Percentiles rank a stretch among this genome's conserved stretches.
phyloP scores from a whole-genome alignment of 2,113 vertebrate species.

The Anolis sagrei region DNA sequence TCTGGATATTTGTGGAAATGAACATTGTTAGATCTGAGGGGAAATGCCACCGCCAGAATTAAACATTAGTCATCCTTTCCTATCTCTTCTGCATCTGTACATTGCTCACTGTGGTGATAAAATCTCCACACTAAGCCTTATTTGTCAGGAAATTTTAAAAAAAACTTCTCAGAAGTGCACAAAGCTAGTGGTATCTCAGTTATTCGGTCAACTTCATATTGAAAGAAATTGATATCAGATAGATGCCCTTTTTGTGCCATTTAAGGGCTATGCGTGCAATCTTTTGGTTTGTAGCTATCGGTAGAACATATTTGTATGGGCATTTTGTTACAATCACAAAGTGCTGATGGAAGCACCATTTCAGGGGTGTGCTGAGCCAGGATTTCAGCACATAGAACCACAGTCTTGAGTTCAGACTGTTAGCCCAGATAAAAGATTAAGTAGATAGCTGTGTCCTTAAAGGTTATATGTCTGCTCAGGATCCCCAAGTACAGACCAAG shows the following conservation, averaged over 20 bases:
- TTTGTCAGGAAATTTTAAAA: conserved; percentile 1
- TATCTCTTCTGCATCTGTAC: not conserved
- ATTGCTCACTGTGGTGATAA: conserved; percentile 21
- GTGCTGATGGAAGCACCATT: conserved; percentile 1
- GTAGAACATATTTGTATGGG: not conserved
- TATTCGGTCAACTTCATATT: conserved; percentile 31
- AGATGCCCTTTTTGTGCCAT: conserved; percentile 34
- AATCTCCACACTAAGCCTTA: accelerated
- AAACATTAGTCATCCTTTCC: conserved; percentile 23
- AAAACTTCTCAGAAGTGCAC: conserved; percentile 17
- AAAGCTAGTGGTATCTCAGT: not conserved
- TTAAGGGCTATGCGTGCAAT: conserved; percentile 18
- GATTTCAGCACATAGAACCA: not conserved
- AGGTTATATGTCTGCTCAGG: conserved; percentile 26
- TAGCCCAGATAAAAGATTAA: conserved; percentile 1
- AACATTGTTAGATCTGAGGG: not conserved
- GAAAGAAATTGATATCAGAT: conserved; percentile 18
- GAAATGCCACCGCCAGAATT: not conserved
- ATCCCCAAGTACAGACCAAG: conserved; percentile 42
- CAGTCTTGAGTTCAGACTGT: conserved; percentile 8
- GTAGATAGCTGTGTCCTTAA: conserved; percentile 14
- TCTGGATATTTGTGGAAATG: not conserved
- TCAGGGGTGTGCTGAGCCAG: not conserved
- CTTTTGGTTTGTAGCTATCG: conserved; percentile 23
- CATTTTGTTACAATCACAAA: not conserved